Conservation (phyloP, 2,888 invertebrate genomes). For the Archips xylosteana region DNA sequence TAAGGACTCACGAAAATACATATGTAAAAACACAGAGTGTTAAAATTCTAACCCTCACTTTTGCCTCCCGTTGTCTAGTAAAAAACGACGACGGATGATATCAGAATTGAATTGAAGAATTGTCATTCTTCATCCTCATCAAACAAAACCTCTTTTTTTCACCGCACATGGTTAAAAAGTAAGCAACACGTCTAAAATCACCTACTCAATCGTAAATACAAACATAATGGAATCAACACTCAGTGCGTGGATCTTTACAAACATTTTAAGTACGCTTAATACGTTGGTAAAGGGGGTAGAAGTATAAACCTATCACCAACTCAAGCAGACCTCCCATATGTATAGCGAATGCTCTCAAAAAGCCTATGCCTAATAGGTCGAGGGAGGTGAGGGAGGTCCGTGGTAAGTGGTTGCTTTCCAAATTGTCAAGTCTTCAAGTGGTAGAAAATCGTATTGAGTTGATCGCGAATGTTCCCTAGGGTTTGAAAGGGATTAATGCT, state of each 20-base stretch:
- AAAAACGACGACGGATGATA: too few species aligned
- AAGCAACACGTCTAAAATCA: slow-evolving; percentile 14
- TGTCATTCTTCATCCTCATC: too few species aligned
- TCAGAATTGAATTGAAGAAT: too few species aligned
- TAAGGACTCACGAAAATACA: too few species aligned
- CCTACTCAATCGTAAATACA: slow-evolving; percentile 29
- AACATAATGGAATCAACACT: slow-evolving; percentile 39
- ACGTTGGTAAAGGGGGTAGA: slow-evolving; percentile 55
- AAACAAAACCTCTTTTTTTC: not conserved
- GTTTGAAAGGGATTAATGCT: slow-evolving; percentile 28
- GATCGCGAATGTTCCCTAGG: slow-evolving; percentile 41
- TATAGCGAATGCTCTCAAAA: not conserved
- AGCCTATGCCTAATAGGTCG: not conserved
- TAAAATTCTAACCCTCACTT: too few species aligned
- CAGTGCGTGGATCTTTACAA: slow-evolving; percentile 56
- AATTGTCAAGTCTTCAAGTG: slow-evolving; percentile 72
- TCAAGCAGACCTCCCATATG: slow-evolving; percentile 44
- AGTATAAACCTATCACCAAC: slow-evolving; percentile 56
- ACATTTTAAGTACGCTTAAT: slow-evolving; percentile 63
- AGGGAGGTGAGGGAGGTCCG: slow-evolving; percentile 42
- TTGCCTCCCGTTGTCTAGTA: too few species aligned
- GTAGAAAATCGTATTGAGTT: slow-evolving; percentile 75
- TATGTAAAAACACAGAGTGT: too few species aligned
- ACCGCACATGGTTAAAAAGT: not conserved
- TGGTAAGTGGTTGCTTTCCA: slow-evolving; percentile 52